Evolutionary conservation across 2,113 vertebrate species (phyloP).

Genomic region (Pollachius pollachius): DNA sequence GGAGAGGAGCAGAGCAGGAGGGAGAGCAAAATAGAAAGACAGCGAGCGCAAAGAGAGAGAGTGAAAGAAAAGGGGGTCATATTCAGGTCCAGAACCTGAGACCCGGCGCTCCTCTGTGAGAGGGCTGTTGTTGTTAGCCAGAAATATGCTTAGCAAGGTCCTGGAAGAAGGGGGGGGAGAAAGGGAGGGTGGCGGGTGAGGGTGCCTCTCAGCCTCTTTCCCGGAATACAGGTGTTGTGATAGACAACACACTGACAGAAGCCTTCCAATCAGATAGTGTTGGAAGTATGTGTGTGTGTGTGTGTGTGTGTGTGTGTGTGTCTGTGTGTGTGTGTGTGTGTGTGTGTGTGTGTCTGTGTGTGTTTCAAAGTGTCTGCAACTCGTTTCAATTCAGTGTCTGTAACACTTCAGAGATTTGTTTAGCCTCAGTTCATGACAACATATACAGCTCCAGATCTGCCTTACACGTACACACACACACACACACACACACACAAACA

Average conservation of each 20-base stretch:
- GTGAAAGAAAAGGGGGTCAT: constrained; percentile 27
- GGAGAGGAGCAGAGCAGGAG: no score
- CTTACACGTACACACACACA: background rate
- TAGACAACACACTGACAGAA: constrained; percentile 31
- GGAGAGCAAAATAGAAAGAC: no score
- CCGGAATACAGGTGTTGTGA: constrained; percentile 54
- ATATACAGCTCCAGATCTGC: constrained; percentile 15
- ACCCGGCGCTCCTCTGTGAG: constrained; percentile 22
- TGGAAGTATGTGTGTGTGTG: background rate
- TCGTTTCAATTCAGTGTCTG: constrained; percentile 21
- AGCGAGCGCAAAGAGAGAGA: no score
- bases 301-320: constrained; percentile 18
- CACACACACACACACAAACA: constrained; percentile 18
- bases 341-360: constrained; percentile 9
- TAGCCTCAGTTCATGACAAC: constrained; percentile 32
- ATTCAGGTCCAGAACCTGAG: constrained; percentile 40
- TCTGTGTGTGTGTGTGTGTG: no score
- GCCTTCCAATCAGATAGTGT: background rate
- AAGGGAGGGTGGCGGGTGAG: no score
- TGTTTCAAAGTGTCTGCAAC: background rate
- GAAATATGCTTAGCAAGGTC: constrained; percentile 42
- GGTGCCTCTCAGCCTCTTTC: constrained; percentile 22
- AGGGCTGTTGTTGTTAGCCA: constrained; percentile 11
- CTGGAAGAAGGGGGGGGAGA: constrained; percentile 12
- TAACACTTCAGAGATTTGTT: constrained; percentile 31